Evolutionary conservation across 1,140 invertebrate genomes (phyloP).

Genomic region (Scaptomyza graminum): DNA sequence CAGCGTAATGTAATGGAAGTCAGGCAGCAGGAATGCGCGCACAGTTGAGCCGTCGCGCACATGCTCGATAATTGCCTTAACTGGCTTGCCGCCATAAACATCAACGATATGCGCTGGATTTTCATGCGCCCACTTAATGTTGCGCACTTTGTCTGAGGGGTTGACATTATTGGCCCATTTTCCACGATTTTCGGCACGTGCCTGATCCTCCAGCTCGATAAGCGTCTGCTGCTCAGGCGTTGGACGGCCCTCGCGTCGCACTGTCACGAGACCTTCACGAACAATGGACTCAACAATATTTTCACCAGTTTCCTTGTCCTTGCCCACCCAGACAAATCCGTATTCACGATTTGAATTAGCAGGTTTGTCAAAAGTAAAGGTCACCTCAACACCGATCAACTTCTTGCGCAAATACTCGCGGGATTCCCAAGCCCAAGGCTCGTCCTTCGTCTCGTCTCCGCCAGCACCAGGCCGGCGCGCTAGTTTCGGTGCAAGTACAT

Average conservation of each 20-base stretch:
- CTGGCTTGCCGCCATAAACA: conserved; percentile 90
- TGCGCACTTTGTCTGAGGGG: conserved; percentile 89
- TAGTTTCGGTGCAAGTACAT: conserved; percentile 95
- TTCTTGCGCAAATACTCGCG: conserved; percentile 97
- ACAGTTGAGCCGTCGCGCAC: conserved; percentile 98
- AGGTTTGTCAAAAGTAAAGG: conserved; percentile 90
- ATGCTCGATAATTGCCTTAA: conserved; percentile 96
- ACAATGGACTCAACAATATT: conserved; percentile 95
- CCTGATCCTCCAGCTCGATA: conserved; percentile 94
- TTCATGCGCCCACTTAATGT: conserved; percentile 94
- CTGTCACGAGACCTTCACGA: conserved; percentile 93
- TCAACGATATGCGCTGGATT: conserved; percentile 93
- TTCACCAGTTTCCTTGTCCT: conserved; percentile 90
- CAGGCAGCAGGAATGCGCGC: conserved; percentile 93
- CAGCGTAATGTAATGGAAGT: conserved; percentile 91
- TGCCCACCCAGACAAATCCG: conserved; percentile 93
- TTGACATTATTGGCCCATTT: conserved; percentile 88
- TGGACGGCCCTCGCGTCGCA: conserved; percentile 90
- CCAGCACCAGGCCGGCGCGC: conserved; percentile 89
- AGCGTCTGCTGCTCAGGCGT: conserved; percentile 88
- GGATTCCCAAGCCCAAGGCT: conserved; percentile 98
- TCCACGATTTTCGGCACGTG: conserved; percentile 94
- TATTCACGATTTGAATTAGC: conserved; percentile 92
- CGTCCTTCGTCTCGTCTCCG: conserved; percentile 91
- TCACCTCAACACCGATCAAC: conserved; percentile 94